Evolutionary conservation across 2,797 vertebrate species (phyloP).

Genomic region (Fistularia commersonii): DNA sequence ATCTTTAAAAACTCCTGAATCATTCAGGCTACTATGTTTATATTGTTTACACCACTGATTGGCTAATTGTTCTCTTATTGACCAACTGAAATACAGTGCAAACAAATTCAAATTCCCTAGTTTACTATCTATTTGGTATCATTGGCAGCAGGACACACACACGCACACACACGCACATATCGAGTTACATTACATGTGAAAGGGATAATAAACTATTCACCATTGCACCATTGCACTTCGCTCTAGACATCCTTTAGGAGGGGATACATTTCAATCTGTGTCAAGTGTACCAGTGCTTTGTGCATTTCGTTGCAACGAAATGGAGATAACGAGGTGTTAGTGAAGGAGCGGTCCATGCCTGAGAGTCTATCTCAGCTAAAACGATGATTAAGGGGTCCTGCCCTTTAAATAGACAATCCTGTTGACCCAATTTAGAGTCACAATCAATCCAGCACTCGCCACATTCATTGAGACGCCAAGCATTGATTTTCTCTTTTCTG

Average conservation of each 20-base stretch:
- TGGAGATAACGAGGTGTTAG: conserved; percentile 45
- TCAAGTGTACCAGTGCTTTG: conserved; percentile 2
- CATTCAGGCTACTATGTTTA: too few relatives aligned
- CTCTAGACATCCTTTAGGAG: neutral
- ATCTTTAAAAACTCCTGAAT: too few relatives aligned
- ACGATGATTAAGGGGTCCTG: conserved; percentile 82
- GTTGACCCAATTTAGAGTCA: conserved; percentile 83
- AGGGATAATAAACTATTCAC: too few relatives aligned
- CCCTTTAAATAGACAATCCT: conserved; percentile 82
- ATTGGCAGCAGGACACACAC: too few relatives aligned
- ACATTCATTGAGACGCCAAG: conserved; percentile 83
- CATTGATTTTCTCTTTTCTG: conserved; percentile 71
- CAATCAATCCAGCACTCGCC: conserved; percentile 77
- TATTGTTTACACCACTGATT: too few relatives aligned
- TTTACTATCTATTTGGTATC: too few relatives aligned
- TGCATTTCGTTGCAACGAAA: conserved; percentile 7
- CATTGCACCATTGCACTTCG: neutral
- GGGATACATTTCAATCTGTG: neutral
- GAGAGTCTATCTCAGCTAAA: conserved; percentile 72
- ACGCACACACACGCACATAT: too few relatives aligned
- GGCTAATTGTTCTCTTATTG: too few relatives aligned
- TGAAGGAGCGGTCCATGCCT: conserved; percentile 43
- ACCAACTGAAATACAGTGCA: too few relatives aligned
- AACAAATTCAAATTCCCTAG: too few relatives aligned
- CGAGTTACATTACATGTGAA: too few relatives aligned